phyloP scores from a whole-genome alignment of 2,113 vertebrate genomes.

The Pedetes capensis region DNA sequence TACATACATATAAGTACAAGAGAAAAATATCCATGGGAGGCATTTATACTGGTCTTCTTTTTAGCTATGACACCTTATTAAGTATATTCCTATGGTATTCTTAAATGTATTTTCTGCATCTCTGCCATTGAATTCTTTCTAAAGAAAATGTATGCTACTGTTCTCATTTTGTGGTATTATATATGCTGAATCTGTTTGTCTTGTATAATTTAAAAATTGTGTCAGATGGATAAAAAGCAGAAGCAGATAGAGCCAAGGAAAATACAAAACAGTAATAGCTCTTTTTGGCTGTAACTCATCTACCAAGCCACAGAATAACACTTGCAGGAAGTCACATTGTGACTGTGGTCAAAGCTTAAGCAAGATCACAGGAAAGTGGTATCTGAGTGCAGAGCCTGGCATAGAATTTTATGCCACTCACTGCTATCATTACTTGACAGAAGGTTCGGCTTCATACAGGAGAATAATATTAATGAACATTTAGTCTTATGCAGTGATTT shows the following conservation, averaged over 20 bases:
- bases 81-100: background rate
- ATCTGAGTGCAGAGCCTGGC: background rate
- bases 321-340: background rate
- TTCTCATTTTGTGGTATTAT: background rate
- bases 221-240: background rate
- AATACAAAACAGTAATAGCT: background rate
- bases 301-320: background rate
- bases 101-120: background rate
- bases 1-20: too few relatives aligned
- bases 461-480: background rate
- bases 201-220: background rate
- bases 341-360: background rate
- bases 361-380: background rate
- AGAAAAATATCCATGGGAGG: too few relatives aligned
- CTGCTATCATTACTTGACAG: background rate
- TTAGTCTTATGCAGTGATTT: background rate
- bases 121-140: background rate
- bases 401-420: background rate
- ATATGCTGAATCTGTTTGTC: background rate
- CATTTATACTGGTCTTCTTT: too few relatives aligned
- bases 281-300: background rate
- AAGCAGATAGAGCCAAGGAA: background rate
- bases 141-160: background rate
- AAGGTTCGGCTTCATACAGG: background rate
- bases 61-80: background rate